Base-by-base conservation (phyloP, 2,797 vertebrate genomes). In the Semaprochilodus insignis region DNA sequence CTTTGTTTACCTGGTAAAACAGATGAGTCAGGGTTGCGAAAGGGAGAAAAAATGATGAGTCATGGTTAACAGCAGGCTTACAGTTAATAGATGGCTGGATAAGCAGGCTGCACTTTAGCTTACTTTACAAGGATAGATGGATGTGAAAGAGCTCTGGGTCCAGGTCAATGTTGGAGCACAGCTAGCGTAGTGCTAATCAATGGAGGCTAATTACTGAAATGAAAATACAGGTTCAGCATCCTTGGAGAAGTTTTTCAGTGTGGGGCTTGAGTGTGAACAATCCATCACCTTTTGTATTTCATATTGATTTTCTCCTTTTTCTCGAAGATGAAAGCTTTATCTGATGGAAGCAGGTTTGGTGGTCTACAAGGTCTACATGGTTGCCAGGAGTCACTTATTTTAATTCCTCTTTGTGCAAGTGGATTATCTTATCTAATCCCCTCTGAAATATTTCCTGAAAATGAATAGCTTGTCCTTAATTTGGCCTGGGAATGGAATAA, bases 31-130 rank as follows among this genome's bases (percentile, higher is more conserved):
- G 86, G 85, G 86, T 89, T 85, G 87, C 86, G 81, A 89, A 90
- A 74, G 80, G 85, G 84, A n/a, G 8, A 23, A 90, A 70, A 82
- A 92, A 83, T 79, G 84, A 88, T 91, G 90, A 93, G 84, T 93
- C 91, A 91, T 82, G 66, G 77, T 85, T 81, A n/a, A 81, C 88
- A 87, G 87, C 66, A 82, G 78, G 78, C 85, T 74, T 51, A 34
- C 71, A 81, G n/a, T 23, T 60, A 60, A 60, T 60, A 60, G 57
- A 60, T 63, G 23, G 23, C 74, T 81, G 67, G 81, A 60, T 77
- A 79, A 21, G 52, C 19, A 27, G 44, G 66, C 54, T 6, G 36
- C 21, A 77, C 78, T 76, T 75, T 51, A 67, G 36, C 36, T 59
- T 65, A 25, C 36, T 17, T 70, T 54, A 65, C 40, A 59, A 70